These are phyloP conservation scores for Xanthorhoe spadicearia DNA, from an alignment of 2,888 invertebrate species.

Conservation along the genomic window DNA sequence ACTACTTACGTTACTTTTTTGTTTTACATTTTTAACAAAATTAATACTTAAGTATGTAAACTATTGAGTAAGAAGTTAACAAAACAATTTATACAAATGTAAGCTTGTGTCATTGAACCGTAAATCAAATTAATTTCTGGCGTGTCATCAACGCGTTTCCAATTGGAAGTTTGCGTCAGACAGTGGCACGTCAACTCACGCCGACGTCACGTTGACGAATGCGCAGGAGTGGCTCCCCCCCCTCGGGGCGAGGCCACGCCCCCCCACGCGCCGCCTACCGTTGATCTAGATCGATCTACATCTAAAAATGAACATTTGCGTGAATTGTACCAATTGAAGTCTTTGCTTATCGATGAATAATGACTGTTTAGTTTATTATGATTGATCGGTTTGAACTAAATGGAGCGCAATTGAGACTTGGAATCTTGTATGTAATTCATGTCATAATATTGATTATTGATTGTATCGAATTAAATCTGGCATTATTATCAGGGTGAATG, in stretches of 20 bases:
- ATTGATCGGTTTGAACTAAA: conserved; percentile 34
- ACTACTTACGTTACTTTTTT: no score
- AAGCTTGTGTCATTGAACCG: conserved; percentile 24
- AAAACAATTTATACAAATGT: neutral
- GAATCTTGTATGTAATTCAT: conserved; percentile 14
- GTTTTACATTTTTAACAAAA: no score
- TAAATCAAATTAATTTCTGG: conserved; percentile 23
- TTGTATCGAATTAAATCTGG: neutral
- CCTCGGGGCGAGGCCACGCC: conserved; percentile 65
- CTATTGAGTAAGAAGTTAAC: neutral
- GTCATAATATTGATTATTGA: neutral
- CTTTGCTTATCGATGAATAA: conserved; percentile 44
- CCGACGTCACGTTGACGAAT: conserved; percentile 69
- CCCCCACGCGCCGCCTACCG: conserved; percentile 70
- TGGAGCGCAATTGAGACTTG: conserved; percentile 22
- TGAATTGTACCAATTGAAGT: conserved; percentile 45
- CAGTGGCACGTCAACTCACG: conserved; percentile 58
- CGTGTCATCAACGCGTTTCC: conserved; percentile 32
- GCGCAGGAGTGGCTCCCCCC: conserved; percentile 69
- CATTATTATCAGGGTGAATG: neutral
- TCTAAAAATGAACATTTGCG: conserved; percentile 55
- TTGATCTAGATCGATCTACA: conserved; percentile 77
- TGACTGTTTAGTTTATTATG: conserved; percentile 31
- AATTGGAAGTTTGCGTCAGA: conserved; percentile 48
- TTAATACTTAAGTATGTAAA: no score